Base-by-base conservation (phyloP, 2,888 invertebrate genomes). In the Frankliniella intonsa region DNA sequence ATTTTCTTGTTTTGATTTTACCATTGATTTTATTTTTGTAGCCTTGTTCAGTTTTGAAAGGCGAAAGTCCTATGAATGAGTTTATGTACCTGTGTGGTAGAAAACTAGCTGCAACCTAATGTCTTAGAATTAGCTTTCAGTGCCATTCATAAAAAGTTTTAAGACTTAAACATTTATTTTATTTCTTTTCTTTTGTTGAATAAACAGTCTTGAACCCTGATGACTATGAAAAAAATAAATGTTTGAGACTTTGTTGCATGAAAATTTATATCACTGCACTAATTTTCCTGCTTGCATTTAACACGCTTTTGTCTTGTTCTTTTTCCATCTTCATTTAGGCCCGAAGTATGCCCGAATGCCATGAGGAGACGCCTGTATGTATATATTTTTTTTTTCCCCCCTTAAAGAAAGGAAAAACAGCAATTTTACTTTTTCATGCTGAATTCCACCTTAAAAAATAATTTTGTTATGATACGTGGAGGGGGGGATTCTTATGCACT, bases 331-430 rank as follows among this genome's bases (percentile, higher is more conserved):
- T 76, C 69, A 25, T 76, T 3, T 76, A 76, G 69, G 69, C 69
- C 69, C 22, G 69, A 76, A 76, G 69, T 76, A 25, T 25, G 69
- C 69, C 69, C 25, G 69, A 76, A 25, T 81, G 82, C 51, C 83
- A 83, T 62, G 84, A 84, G 83, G 83, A 82, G 80, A 85, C 85
- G 76, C 85, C 85, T 82, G 85, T 85, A 85, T 84, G 85, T 85
- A 85, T 84, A 82, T 82, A 83, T 25, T 65, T 76, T 62, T 81
- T 55, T 22, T 65, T 81, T 50, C n/a, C n/a, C n/a, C n/a, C n/a
- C 17, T 65, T 17, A 81, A 50, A 38, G 25, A 80, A 14, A 19
- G n/a, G 19, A 80, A 17, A 38, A 80, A 17, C n/a, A 17, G 80
- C n/a, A 80, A 38, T 17, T n/a, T 14, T 79, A 38, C 17, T 11